These are phyloP conservation scores for Periplaneta americana DNA, from an alignment of 1,140 invertebrate species.

Conservation along the genomic window DNA sequence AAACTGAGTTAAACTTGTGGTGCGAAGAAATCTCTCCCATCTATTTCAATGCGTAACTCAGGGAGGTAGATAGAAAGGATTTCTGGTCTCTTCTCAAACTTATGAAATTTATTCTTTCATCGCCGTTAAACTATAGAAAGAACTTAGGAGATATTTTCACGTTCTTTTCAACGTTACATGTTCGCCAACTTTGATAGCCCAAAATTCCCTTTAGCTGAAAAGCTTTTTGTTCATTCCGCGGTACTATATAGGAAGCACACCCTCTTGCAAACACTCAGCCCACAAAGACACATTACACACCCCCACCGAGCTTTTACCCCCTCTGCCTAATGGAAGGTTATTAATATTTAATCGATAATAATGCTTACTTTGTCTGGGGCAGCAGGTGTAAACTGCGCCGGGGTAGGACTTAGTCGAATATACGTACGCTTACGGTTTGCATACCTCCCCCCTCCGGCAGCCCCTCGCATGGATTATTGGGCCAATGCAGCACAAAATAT, in stretches of 20 bases:
- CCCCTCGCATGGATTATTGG: neutral
- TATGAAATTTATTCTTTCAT: neutral
- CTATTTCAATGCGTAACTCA: neutral
- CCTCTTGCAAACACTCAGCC: neutral
- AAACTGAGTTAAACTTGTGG: too few relatives aligned
- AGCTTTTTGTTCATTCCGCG: neutral
- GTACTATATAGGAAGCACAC: neutral
- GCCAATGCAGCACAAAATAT: neutral
- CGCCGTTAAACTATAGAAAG: neutral
- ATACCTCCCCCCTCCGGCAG: too few relatives aligned
- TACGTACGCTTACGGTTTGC: neutral
- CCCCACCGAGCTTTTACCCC: neutral
- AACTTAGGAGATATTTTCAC: neutral
- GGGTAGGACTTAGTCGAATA: neutral
- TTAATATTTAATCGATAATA: conserved; percentile 10
- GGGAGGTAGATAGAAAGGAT: neutral
- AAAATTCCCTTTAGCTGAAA: neutral
- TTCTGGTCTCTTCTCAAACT: neutral
- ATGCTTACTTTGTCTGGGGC: conserved; percentile 1
- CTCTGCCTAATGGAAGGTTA: conserved; percentile 4
- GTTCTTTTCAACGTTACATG: neutral
- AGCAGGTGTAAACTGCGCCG: neutral
- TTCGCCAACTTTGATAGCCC: neutral
- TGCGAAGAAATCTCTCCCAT: neutral
- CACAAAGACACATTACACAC: neutral